phyloP scores from a whole-genome alignment of 2,797 vertebrate genomes.

The Sebastiscus tertius region DNA sequence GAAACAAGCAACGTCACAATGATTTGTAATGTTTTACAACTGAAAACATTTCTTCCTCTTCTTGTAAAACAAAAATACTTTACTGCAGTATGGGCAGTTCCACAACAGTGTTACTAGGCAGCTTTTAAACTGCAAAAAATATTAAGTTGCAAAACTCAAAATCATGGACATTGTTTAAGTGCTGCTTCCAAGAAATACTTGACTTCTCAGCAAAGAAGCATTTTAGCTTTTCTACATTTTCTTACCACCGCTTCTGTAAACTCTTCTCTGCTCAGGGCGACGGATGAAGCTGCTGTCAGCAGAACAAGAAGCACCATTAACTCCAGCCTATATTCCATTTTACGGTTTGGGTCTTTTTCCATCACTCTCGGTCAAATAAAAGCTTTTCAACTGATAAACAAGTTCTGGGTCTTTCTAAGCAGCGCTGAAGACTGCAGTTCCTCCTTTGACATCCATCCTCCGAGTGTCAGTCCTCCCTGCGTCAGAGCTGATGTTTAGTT shows the following conservation, averaged over 20 bases:
- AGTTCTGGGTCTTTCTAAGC: slow-evolving; percentile 2
- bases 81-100: background rate
- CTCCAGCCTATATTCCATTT: slow-evolving; percentile 56
- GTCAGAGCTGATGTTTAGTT: slow-evolving; percentile 2
- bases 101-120: background rate
- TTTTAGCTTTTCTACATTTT: background rate
- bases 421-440: background rate
- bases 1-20: background rate
- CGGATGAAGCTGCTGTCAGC: slow-evolving; percentile 47
- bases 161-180: background rate
- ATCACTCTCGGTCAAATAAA: background rate
- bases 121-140: background rate
- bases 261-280: slow-evolving; percentile 47
- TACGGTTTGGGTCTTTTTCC: slow-evolving; percentile 13
- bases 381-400: slow-evolving; percentile 4
- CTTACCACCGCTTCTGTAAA: slow-evolving; percentile 74
- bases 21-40: background rate
- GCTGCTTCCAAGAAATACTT: background rate
- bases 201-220: background rate
- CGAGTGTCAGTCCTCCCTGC: background rate
- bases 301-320: slow-evolving; percentile 61
- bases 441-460: slow-evolving; percentile 7
- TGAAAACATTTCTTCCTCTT: background rate
- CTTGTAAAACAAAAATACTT: background rate
- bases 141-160: background rate